These are phyloP conservation scores for Plagodis dolabraria DNA, from an alignment of 2,888 invertebrate species.

Conservation along the genomic window DNA sequence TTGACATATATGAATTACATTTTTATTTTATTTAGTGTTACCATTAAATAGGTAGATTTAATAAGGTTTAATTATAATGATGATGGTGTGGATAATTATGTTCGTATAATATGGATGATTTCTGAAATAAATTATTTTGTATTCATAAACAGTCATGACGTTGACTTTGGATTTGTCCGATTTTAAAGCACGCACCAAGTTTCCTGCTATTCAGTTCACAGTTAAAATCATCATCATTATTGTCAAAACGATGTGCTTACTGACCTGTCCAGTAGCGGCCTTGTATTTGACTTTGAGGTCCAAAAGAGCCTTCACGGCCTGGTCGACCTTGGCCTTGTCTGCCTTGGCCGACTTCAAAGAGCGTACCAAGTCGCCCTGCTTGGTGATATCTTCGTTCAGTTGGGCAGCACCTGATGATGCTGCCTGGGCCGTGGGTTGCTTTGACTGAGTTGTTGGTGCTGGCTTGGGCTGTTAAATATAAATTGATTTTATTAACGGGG, in stretches of 20 bases:
- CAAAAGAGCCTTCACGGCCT: constrained; percentile 84
- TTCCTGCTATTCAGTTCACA: too few species aligned
- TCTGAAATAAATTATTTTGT: too few species aligned
- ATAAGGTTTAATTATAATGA: too few species aligned
- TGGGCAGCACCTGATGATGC: constrained; percentile 11
- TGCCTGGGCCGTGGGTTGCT: constrained; percentile 46
- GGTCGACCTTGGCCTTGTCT: constrained; percentile 79
- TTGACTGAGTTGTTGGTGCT: constrained; percentile 46
- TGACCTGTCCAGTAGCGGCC: constrained; percentile 67
- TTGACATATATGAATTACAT: too few species aligned
- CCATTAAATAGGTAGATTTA: too few species aligned
- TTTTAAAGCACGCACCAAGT: too few species aligned
- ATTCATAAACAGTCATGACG: too few species aligned
- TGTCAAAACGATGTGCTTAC: background rate
- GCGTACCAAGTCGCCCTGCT: constrained; percentile 88
- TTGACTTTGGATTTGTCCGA: too few species aligned
- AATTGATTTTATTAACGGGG: background rate
- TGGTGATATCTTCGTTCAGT: constrained; percentile 52
- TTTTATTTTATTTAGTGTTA: too few species aligned
- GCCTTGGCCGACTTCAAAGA: constrained; percentile 88
- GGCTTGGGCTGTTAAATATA: constrained; percentile 61
- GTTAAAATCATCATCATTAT: too few species aligned
- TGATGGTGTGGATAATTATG: too few species aligned
- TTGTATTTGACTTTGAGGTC: constrained; percentile 91
- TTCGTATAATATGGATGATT: too few species aligned